Evolutionary conservation across 2,888 invertebrate species (phyloP).

Genomic region (Scelioninae gen. 2): DNA sequence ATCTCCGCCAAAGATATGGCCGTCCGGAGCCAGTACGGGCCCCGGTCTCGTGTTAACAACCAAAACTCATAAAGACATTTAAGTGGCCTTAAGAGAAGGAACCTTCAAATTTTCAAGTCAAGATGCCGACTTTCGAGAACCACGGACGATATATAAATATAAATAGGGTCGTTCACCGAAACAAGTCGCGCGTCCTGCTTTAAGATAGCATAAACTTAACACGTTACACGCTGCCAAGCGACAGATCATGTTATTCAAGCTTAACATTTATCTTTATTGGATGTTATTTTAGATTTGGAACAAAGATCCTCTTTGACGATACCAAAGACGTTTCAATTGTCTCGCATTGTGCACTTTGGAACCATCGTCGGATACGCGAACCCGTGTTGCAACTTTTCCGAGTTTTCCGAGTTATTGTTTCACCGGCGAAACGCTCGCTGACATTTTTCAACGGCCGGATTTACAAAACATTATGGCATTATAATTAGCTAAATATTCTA

Average conservation of each 20-base stretch:
- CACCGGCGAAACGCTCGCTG: constrained; percentile 8
- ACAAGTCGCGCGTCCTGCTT: constrained; percentile 58
- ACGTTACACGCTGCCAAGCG: constrained; percentile 57
- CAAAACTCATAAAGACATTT: constrained; percentile 75
- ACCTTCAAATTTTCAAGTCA: constrained; percentile 62
- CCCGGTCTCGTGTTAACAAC: constrained; percentile 74
- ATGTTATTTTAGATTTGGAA: constrained; percentile 55
- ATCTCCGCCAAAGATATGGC: constrained; percentile 64
- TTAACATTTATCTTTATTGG: constrained; percentile 59
- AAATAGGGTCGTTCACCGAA: constrained; percentile 69
- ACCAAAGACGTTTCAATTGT: constrained; percentile 46
- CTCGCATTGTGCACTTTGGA: no score
- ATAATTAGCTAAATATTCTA: constrained; percentile 6
- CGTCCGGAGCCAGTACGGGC: constrained; percentile 61
- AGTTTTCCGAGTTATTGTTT: constrained; percentile 24
- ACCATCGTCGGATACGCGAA: no score
- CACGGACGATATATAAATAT: constrained; percentile 61
- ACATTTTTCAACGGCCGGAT: no score
- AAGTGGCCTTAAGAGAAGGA: constrained; percentile 65
- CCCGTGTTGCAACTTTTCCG: no score
- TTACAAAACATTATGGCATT: no score
- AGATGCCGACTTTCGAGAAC: constrained; percentile 62
- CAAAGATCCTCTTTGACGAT: constrained; percentile 32
- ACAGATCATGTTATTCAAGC: constrained; percentile 56
- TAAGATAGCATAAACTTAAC: constrained; percentile 60